Evolutionary conservation across 2,113 vertebrate genomes (phyloP).

Genomic region (Tautogolabrus adspersus): DNA sequence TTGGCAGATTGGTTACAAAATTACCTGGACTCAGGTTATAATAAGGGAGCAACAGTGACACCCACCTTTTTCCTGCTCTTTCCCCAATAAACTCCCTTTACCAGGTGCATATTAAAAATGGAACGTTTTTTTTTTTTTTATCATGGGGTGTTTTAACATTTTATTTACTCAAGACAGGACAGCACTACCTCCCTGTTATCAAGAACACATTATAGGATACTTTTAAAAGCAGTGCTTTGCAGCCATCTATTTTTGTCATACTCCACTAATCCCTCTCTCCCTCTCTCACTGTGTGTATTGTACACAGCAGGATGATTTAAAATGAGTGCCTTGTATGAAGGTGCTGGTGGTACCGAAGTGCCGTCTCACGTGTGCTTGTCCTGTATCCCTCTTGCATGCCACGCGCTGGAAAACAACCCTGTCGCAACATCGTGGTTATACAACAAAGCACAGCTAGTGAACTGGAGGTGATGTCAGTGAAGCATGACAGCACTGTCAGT

Average conservation of each 20-base stretch:
- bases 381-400: conserved; percentile 1
- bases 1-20: no score
- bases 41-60: no score
- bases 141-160: neutral
- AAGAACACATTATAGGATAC: conserved; percentile 1
- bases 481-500: conserved; percentile 13
- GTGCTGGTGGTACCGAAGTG: conserved; percentile 19
- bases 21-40: no score
- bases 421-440: conserved; percentile 22
- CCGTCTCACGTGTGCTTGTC: conserved; percentile 35
- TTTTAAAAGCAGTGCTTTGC: conserved; percentile 19
- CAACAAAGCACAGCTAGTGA: conserved; percentile 28
- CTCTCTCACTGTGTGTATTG: conserved; percentile 17
- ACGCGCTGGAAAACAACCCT: conserved; percentile 24
- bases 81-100: neutral
- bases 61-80: no score
- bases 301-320: conserved; percentile 27
- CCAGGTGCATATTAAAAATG: no score
- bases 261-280: conserved; percentile 13
- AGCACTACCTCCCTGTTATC: neutral
- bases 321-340: conserved; percentile 3
- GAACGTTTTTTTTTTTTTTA: neutral
- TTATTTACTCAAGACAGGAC: neutral
- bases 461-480: conserved; percentile 10
- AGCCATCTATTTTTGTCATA: conserved; percentile 21